A percentile compares a stretch with the other conserved stretches of the same genome.
phyloP scores from a whole-genome alignment of 1,140 invertebrate species.

The Ceratosolen fusciceps region DNA sequence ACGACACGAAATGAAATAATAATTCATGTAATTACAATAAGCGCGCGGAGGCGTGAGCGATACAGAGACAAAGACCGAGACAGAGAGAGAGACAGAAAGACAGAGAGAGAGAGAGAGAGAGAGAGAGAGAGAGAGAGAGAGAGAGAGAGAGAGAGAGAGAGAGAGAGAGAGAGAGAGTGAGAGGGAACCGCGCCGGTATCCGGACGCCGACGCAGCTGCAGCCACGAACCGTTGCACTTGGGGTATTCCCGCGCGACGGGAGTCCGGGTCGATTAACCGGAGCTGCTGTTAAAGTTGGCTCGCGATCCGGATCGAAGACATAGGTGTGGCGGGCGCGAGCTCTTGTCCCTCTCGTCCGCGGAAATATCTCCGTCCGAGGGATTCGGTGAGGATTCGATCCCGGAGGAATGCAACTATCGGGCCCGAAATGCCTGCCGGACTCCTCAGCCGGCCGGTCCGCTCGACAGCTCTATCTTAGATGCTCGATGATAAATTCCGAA shows the following conservation, averaged over 20 bases:
- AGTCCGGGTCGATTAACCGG: background rate
- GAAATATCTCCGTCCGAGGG: background rate
- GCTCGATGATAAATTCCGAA: conserved; percentile 4
- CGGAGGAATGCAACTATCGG: background rate
- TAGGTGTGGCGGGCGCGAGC: too few relatives aligned
- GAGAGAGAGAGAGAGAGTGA: too few relatives aligned
- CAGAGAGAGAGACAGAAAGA: too few relatives aligned
- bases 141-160: too few relatives aligned
- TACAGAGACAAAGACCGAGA: too few relatives aligned
- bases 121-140: too few relatives aligned
- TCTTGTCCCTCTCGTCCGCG: background rate
- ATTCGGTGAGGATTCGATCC: background rate
- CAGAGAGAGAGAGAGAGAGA: too few relatives aligned
- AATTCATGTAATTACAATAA: conserved; percentile 68
- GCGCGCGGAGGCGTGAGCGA: conserved; percentile 48
- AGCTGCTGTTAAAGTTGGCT: too few relatives aligned
- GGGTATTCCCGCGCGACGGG: background rate
- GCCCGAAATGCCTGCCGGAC: background rate
- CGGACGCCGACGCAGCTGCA: conserved; percentile 23
- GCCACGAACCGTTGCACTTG: background rate
- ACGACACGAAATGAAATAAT: conserved; percentile 66
- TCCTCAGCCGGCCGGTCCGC: background rate
- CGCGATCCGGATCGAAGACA: background rate
- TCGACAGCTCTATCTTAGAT: background rate
- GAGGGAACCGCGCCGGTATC: conserved; percentile 40